These are phyloP conservation scores for Anguilla marmorata DNA, from an alignment of 2,797 vertebrate species.

Conservation along the genomic window DNA sequence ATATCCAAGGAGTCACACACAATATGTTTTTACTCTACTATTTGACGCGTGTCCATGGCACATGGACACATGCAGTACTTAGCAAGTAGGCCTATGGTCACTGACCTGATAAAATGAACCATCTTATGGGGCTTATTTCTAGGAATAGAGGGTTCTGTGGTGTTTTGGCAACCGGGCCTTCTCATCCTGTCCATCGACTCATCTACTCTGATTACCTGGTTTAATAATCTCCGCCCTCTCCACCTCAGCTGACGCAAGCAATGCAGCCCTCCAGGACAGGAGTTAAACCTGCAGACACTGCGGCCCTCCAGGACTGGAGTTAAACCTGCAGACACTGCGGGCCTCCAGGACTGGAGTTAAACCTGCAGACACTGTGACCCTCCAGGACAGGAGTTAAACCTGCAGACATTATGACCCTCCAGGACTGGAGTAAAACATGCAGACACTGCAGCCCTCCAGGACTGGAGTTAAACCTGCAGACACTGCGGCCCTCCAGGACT, in stretches of 20 bases:
- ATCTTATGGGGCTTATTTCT: neutral
- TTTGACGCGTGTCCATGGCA: slow-evolving; percentile 54
- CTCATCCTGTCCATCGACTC: too few relatives aligned
- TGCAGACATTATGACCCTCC: too few relatives aligned
- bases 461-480: too few relatives aligned
- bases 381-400: too few relatives aligned
- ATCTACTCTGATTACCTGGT: neutral
- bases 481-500: too few relatives aligned
- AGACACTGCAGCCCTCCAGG: too few relatives aligned
- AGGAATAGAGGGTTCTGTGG: neutral
- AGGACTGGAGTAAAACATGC: too few relatives aligned
- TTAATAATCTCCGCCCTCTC: neutral
- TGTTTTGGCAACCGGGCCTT: neutral
- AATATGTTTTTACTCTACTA: slow-evolving; percentile 51
- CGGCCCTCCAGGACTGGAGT: too few relatives aligned
- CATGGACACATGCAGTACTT: neutral
- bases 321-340: too few relatives aligned
- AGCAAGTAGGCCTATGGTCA: neutral
- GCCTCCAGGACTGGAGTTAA: too few relatives aligned
- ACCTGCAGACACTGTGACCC: too few relatives aligned
- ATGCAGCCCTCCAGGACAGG: neutral
- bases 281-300: neutral
- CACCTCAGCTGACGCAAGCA: neutral
- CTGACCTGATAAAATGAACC: slow-evolving; percentile 33
- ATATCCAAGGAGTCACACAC: slow-evolving; percentile 52